Evolutionary conservation across 2,113 vertebrate genomes (phyloP).

Genomic region (Nannobrachium achirus): DNA sequence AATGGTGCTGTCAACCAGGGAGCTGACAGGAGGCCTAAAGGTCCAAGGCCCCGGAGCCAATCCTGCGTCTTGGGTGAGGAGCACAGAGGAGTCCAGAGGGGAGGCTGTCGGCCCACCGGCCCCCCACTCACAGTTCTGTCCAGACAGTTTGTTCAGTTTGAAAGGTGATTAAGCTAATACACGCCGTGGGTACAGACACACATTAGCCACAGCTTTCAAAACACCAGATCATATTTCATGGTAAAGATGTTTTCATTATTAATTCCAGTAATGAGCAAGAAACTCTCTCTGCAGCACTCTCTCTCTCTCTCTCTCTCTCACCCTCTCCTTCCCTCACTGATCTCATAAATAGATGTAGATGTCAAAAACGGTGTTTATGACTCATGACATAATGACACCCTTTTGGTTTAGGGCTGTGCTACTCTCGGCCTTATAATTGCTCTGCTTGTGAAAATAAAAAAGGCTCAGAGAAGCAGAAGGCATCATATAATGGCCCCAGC

Average conservation of each 20-base stretch:
- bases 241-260: conserved; percentile 67
- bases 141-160: conserved; percentile 43
- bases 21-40: conserved; percentile 43
- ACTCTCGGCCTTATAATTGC: conserved; percentile 28
- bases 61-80: conserved; percentile 48
- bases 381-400: conserved; percentile 52
- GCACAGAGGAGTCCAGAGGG: conserved; percentile 45
- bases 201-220: conserved; percentile 70
- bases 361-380: conserved; percentile 46
- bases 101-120: conserved; percentile 31
- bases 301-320: not conserved
- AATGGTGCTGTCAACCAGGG: conserved; percentile 53
- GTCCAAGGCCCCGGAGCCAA: conserved; percentile 40
- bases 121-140: conserved; percentile 38
- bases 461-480: conserved; percentile 35
- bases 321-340: conserved; percentile 10
- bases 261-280: conserved; percentile 61
- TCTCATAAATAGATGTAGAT: conserved; percentile 46
- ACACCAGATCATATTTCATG: conserved; percentile 60
- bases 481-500: conserved; percentile 11
- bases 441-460: conserved; percentile 38
- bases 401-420: conserved; percentile 28
- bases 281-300: conserved; percentile 14
- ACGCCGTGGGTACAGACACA: conserved; percentile 45
- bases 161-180: conserved; percentile 54